Evolutionary conservation across 2,797 vertebrate genomes (phyloP), one percentile per base, ranked within the genome.

Genomic region (Vultur gryphus): DNA sequence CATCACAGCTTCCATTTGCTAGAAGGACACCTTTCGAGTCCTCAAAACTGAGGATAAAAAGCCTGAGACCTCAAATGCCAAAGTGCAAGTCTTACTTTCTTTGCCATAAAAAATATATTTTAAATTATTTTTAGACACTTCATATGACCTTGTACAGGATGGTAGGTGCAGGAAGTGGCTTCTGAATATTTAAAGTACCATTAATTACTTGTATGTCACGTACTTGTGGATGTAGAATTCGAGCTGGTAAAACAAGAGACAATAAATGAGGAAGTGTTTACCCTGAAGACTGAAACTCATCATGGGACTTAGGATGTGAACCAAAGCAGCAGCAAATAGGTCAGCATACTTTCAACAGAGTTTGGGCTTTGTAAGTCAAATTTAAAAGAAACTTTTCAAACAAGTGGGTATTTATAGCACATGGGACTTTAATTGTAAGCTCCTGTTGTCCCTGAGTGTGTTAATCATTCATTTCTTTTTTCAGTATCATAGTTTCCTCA

Each of bases 301-400:
- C 46, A 33, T 54, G 57, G 44, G 79, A 91, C 67, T 80, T 61
- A 46, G 25, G 39, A 12, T 54, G 26, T 46, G 61, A 95, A 78
- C 20, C 29, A 75, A 95, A 79, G 84, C 33, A 64, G 26, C n/a
- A 83, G 46, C 66, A 93, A 95, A 89, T 28, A 87, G 41, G 28
- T 91, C 71, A 83, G 33, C 25, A 51, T 41, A n/a, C 46, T 91
- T 95, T 80, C 70, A 94, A 37, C 13, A 49, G 25, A 46, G 20
- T 58, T 78, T 91, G 48, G 41, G 51, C 48, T 92, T 94, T 82
- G 35, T 69, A 93, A 77, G 26, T n/a, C 23, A 89, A 78, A 55
- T 86, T 94, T 64, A 48, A 88, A 91, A 93, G 12, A 96, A 84
- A 24, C 25, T 78, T 94, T 87, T 87, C n/a, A 77, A 87, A 73